These are phyloP conservation scores for Falco berigora DNA, from an alignment of 2,797 vertebrate species.

Conservation along the genomic window DNA sequence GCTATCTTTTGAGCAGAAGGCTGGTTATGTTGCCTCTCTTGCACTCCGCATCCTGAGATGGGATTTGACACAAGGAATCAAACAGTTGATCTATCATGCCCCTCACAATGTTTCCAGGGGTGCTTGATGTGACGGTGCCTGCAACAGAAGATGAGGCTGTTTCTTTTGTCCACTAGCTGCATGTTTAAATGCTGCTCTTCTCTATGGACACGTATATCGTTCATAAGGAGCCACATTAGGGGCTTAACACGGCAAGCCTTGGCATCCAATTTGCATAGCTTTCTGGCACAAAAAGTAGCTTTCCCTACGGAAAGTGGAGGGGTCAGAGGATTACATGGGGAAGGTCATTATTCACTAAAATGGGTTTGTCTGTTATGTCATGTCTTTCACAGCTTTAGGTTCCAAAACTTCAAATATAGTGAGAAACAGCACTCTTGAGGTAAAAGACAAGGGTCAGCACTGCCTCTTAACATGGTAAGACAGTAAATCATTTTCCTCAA, in stretches of 20 bases:
- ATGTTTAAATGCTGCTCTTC: neutral
- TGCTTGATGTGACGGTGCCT: neutral
- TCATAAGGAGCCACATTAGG: neutral
- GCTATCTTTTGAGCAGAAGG: neutral
- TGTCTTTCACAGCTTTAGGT: neutral
- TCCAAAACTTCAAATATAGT: neutral
- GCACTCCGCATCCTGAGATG: neutral
- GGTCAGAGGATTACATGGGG: constrained; percentile 16
- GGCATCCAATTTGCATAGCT: neutral
- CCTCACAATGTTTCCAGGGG: neutral
- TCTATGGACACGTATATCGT: neutral
- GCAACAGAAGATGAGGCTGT: neutral
- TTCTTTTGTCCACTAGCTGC: neutral
- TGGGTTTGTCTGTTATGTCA: neutral
- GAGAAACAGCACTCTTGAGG: neutral
- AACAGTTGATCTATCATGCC: neutral
- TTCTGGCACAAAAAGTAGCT: constrained; percentile 7
- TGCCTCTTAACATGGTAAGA: neutral
- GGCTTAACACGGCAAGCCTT: neutral
- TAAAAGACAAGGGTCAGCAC: neutral
- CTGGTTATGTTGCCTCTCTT: neutral
- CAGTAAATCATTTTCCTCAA: neutral
- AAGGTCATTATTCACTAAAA: constrained; percentile 3
- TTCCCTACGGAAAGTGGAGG: neutral
- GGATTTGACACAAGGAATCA: constrained; percentile 18